These are phyloP conservation scores for Xiphias gladius DNA, from an alignment of 2,113 vertebrate genomes.

Conservation along the genomic window DNA sequence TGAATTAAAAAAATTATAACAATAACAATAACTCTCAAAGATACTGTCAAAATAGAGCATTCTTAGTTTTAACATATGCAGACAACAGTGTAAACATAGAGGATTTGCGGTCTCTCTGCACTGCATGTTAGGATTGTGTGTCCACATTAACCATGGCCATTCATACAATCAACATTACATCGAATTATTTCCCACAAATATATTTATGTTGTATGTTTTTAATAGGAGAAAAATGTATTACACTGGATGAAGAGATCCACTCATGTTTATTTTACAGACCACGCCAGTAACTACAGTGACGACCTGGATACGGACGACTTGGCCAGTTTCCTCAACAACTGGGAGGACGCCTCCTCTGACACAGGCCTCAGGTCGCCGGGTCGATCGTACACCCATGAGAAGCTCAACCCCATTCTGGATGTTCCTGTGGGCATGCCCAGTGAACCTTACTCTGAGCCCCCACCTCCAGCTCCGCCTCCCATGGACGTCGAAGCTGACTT, in stretches of 20 bases:
- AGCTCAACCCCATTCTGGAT: conserved; percentile 57
- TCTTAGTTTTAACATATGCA: too few species aligned
- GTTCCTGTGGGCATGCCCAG: conserved; percentile 63
- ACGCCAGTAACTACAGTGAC: conserved; percentile 90
- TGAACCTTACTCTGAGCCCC: conserved; percentile 72
- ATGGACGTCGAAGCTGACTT: conserved; percentile 95
- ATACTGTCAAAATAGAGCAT: too few species aligned
- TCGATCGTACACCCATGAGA: conserved; percentile 36
- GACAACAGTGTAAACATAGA: too few species aligned
- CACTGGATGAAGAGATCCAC: not conserved
- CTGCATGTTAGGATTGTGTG: too few species aligned
- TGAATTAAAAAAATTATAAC: too few species aligned
- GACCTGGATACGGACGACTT: conserved; percentile 93
- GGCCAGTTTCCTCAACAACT: conserved; percentile 92
- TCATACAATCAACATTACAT: too few species aligned
- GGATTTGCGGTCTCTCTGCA: too few species aligned
- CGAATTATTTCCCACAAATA: too few species aligned
- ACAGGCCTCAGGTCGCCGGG: conserved; percentile 49
- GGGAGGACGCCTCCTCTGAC: conserved; percentile 91
- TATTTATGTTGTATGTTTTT: not conserved
- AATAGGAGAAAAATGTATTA: rapidly evolving
- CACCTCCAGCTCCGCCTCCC: conserved; percentile 76
- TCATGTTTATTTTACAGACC: conserved; percentile 82
- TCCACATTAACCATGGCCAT: too few species aligned
- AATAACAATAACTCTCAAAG: too few species aligned